These are phyloP conservation scores for Atherix ibis DNA, from an alignment of 2,888 invertebrate species.

Conservation along the genomic window DNA sequence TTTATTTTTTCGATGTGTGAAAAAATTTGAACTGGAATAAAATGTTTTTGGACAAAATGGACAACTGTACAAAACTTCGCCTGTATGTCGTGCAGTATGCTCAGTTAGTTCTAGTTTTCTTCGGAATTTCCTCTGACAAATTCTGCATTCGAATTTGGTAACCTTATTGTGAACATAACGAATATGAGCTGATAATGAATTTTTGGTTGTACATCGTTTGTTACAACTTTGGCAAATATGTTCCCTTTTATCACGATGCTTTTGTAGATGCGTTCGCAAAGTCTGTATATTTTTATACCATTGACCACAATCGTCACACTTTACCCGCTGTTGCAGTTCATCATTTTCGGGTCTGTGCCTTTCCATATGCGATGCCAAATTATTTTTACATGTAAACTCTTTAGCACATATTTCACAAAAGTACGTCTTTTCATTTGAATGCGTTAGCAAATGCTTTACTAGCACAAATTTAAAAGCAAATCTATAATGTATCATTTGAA, in stretches of 20 bases:
- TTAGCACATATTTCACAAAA: slow-evolving; percentile 13
- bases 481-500: slow-evolving; percentile 4
- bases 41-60: slow-evolving; percentile 19
- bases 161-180: slow-evolving; percentile 11
- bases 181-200: slow-evolving; percentile 10
- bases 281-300: slow-evolving; percentile 13
- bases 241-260: slow-evolving; percentile 9
- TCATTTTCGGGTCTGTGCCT: slow-evolving; percentile 5
- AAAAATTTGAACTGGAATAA: slow-evolving; percentile 19
- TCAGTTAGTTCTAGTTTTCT: slow-evolving; percentile 12
- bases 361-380: slow-evolving; percentile 8
- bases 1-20: slow-evolving; percentile 18
- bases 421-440: slow-evolving; percentile 9
- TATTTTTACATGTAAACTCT: slow-evolving; percentile 9
- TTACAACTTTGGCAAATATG: slow-evolving; percentile 10
- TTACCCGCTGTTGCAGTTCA: slow-evolving; percentile 6
- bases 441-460: slow-evolving; percentile 10
- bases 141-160: slow-evolving; percentile 9
- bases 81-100: slow-evolving; percentile 20
- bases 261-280: slow-evolving; percentile 10
- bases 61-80: slow-evolving; percentile 18
- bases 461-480: slow-evolving; percentile 13
- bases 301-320: slow-evolving; percentile 10
- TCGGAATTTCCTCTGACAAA: slow-evolving; percentile 11
- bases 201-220: slow-evolving; percentile 9